These are phyloP conservation scores for Gambusia yucatana DNA, from an alignment of 2,797 vertebrate species.

Conservation along the genomic window DNA sequence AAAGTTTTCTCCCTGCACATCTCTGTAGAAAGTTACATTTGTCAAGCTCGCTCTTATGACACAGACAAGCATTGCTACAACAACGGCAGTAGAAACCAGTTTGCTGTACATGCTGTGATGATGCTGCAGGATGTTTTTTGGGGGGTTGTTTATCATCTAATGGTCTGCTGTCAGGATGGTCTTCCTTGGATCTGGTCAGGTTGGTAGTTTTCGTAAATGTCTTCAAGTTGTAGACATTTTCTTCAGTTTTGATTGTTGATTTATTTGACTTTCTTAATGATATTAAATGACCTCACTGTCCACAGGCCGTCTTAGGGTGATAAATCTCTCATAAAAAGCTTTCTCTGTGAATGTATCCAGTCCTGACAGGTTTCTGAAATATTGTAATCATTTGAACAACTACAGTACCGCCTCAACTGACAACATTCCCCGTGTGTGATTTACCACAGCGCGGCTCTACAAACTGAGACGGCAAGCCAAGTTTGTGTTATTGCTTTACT, in stretches of 20 bases:
- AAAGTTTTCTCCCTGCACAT: not conserved
- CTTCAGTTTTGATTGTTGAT: not conserved
- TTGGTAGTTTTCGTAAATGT: not conserved
- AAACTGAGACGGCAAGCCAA: slow-evolving; percentile 2
- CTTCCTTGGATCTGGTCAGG: not conserved
- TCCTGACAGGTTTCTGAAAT: slow-evolving; percentile 15
- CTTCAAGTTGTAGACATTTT: not conserved
- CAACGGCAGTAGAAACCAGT: not conserved
- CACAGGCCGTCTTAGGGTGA: not conserved
- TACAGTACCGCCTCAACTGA: fast-evolving
- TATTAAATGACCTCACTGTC: not conserved
- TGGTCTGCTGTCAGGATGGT: not conserved
- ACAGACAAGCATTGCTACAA: not conserved
- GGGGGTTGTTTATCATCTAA: not conserved
- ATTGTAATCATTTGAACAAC: slow-evolving; percentile 1
- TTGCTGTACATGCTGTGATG: not conserved
- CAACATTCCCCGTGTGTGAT: not conserved
- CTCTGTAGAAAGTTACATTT: not conserved
- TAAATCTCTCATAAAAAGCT: not conserved
- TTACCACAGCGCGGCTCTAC: not conserved
- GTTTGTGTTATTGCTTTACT: slow-evolving; percentile 18
- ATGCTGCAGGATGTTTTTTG: not conserved
- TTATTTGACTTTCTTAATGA: not conserved
- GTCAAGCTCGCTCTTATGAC: not conserved
- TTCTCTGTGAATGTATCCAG: not conserved